Evolutionary conservation across 2,888 invertebrate genomes (phyloP).

Genomic region (Trachelus troglodyta): DNA sequence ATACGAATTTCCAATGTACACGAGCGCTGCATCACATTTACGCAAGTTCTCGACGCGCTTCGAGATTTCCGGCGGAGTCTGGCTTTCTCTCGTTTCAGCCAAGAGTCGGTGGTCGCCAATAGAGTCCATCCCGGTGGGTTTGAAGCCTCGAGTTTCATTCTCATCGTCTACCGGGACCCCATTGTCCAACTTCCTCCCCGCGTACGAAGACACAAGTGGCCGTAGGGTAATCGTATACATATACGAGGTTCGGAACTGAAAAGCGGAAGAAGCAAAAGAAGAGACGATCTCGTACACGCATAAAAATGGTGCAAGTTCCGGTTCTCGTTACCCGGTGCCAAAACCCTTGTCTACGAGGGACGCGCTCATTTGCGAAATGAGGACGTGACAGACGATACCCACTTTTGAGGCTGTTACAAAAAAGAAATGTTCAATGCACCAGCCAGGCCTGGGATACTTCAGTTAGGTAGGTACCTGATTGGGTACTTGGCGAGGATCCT

Average conservation of each 20-base stretch:
- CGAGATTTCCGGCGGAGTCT: conserved; percentile 13
- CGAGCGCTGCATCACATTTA: not conserved
- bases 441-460: not conserved
- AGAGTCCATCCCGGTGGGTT: conserved; percentile 5
- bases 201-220: conserved; percentile 26
- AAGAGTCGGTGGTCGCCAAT: conserved; percentile 2
- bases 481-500: not conserved
- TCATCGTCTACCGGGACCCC: conserved; percentile 12
- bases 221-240: conserved; percentile 17
- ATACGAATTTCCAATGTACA: not conserved
- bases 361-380: conserved; percentile 4
- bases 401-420: not conserved
- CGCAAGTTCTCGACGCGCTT: conserved; percentile 4
- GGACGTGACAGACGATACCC: conserved; percentile 42
- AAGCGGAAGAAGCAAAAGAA: not conserved
- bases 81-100: conserved; percentile 1
- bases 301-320: not conserved
- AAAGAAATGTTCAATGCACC: not conserved
- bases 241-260: not conserved
- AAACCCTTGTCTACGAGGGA: not conserved
- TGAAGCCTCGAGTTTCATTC: conserved; percentile 12
- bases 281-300: not conserved
- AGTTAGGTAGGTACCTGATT: not conserved
- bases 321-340: not conserved
- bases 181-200: conserved; percentile 37